A percentile compares a stretch with the other conserved stretches of the same genome.
phyloP scores from a whole-genome alignment of 1,140 invertebrate species.

The Anthonomus grandis region DNA sequence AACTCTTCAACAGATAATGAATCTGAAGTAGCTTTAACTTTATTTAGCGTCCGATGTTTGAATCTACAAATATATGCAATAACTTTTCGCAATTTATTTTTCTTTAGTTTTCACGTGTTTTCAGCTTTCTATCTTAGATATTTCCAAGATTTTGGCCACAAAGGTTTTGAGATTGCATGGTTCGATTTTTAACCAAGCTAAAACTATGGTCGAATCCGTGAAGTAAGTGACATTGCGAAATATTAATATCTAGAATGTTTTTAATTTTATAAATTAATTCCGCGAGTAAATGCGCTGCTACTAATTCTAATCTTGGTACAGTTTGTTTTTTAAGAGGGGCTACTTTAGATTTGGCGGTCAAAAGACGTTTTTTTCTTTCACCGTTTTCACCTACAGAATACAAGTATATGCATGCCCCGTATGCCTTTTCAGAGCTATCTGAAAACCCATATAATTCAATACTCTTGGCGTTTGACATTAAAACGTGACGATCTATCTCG shows the following conservation, averaged over 20 bases:
- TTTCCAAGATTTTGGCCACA: slow-evolving; percentile 44
- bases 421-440: slow-evolving; percentile 40
- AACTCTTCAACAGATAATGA: no score
- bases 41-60: no score
- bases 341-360: slow-evolving; percentile 38
- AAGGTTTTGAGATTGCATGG: slow-evolving; percentile 37
- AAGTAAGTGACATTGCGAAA: slow-evolving; percentile 37
- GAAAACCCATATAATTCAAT: slow-evolving; percentile 37
- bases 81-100: no score
- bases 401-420: slow-evolving; percentile 40
- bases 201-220: slow-evolving; percentile 48
- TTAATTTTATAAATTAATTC: slow-evolving; percentile 23
- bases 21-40: no score
- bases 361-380: slow-evolving; percentile 17
- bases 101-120: slow-evolving; percentile 35
- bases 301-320: slow-evolving; percentile 35
- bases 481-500: background rate
- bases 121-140: slow-evolving; percentile 37
- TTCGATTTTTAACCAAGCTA: slow-evolving; percentile 35
- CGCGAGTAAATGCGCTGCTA: slow-evolving; percentile 29
- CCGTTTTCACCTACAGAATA: slow-evolving; percentile 17
- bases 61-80: no score
- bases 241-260: slow-evolving; percentile 11
- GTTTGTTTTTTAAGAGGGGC: slow-evolving; percentile 41
- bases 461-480: background rate